Evolutionary conservation across 1,140 invertebrate genomes (phyloP), one percentile per base, ranked within the genome.

Genomic region (Drosophila takahashii): DNA sequence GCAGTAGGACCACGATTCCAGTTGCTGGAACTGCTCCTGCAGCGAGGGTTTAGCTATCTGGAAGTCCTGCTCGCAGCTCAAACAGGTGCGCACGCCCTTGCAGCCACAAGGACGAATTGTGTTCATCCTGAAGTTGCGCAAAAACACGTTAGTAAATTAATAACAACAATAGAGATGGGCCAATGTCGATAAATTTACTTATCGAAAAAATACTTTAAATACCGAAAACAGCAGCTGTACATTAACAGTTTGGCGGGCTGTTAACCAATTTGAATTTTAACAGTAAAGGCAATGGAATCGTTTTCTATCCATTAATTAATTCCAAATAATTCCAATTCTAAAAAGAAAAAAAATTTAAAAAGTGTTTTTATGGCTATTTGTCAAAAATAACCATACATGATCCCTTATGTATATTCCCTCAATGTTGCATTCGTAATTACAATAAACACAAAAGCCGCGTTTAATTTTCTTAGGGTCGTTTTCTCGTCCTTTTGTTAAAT

Each of bases 51-150:
- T 94, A 22, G 91, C 85, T 57, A 95, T 95, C 9, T 94, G 94
- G 77, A 94, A 96, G 78, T 95, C 92, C 22, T 93, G 92, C 93
- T 98, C 97, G 93, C 98, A 99, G 69, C 96, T 91, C 32, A 98
- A 93, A 93, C 98, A 98, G 10, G 96, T 96, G 71, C 97, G 94
- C 73, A 97, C 96, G 10, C 97, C 97, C 94, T 98, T 99, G 91
- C 98, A 99, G 18, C 97, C 97, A 93, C 98, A 99, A 1, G 95
- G 93, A 52, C 96, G 92, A 37, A 95, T 93, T 67, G 94, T 95
- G 83, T 96, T 95, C 95, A 96, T 96, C 65, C 22, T 60, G 8
- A 9, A 45, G 29, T 51, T 34, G 37, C 11, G 26, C n/a, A 15
- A 45, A 15, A 29, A 52, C 54, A 15, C 16, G 22, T 48, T 54